Conservation (phyloP, 2,888 invertebrate genomes). For the Busseola fusca region DNA sequence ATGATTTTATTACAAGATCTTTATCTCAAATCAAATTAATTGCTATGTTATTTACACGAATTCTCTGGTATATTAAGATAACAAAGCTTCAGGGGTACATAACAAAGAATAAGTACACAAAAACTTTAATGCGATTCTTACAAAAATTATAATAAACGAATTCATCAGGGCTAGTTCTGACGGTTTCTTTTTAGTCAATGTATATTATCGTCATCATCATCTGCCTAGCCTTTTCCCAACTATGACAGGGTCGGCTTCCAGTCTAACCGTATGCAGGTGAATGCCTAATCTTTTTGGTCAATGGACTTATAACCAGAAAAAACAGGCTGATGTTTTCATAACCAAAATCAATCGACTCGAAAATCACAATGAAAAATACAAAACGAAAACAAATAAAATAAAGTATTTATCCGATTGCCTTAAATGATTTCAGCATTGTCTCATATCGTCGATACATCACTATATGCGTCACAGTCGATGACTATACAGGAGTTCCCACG, state of each 20-base stretch:
- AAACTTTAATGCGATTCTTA: background rate
- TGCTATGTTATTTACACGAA: slow-evolving; percentile 38
- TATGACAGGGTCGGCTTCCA: too few species aligned
- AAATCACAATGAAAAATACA: background rate
- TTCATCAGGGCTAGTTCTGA: too few species aligned
- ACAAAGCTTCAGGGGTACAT: slow-evolving; percentile 2
- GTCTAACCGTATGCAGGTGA: too few species aligned
- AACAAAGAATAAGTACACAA: background rate
- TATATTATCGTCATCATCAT: too few species aligned
- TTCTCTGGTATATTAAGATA: slow-evolving; percentile 8
- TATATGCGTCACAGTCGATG: slow-evolving; percentile 79
- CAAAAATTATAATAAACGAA: background rate
- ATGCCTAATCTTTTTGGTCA: too few species aligned
- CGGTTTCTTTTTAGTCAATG: background rate
- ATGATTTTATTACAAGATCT: slow-evolving; percentile 44
- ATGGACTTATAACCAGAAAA: too few species aligned
- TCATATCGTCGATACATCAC: slow-evolving; percentile 61
- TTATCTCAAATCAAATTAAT: slow-evolving; percentile 52
- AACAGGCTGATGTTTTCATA: background rate
- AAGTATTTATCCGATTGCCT: slow-evolving; percentile 42
- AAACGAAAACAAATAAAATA: slow-evolving; percentile 25
- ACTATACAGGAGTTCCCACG: slow-evolving; percentile 83
- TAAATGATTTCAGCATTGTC: slow-evolving; percentile 56
- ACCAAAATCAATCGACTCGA: background rate
- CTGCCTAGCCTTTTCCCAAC: too few species aligned